Percentiles rank a stretch among this genome's conserved stretches.
Conservation (phyloP, 2,888 invertebrate genomes). For the Aproaerema taeniolella region DNA sequence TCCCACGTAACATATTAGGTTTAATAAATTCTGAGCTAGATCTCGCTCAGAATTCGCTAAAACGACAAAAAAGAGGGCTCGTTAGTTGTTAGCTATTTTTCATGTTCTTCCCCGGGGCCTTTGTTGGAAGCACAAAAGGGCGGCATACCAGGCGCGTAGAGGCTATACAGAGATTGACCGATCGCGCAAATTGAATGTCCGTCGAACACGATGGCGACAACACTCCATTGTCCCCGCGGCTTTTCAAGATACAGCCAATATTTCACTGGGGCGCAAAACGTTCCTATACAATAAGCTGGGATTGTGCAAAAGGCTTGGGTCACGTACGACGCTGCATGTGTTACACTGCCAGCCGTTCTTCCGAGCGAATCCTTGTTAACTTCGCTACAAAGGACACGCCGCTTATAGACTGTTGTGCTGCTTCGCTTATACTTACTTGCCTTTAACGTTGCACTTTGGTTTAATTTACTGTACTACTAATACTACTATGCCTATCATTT, state of each 20-base stretch:
- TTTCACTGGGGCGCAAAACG: conserved; percentile 46
- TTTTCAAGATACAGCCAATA: conserved; percentile 58
- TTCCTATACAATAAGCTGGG: conserved; percentile 29
- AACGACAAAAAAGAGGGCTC: no score
- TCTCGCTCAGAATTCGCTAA: no score
- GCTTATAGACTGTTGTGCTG: no score
- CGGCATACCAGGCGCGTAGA: conserved; percentile 50
- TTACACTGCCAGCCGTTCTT: background rate
- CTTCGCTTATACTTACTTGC: no score
- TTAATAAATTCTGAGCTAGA: no score
- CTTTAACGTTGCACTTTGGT: no score
- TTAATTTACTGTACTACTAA: no score
- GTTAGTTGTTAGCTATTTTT: conserved; percentile 42
- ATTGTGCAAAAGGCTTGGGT: conserved; percentile 22
- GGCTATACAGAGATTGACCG: conserved; percentile 61
- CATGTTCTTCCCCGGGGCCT: conserved; percentile 43
- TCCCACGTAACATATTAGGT: no score
- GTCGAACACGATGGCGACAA: conserved; percentile 51
- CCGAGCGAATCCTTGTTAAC: conserved; percentile 3
- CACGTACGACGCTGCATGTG: conserved; percentile 10
- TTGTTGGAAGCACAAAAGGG: conserved; percentile 57
- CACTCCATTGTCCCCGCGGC: conserved; percentile 50
- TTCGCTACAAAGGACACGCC: conserved; percentile 3
- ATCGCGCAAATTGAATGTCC: conserved; percentile 69
- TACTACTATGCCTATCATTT: no score